Evolutionary conservation across 2,888 invertebrate genomes (phyloP).

Genomic region (Cyclophora punctaria): DNA sequence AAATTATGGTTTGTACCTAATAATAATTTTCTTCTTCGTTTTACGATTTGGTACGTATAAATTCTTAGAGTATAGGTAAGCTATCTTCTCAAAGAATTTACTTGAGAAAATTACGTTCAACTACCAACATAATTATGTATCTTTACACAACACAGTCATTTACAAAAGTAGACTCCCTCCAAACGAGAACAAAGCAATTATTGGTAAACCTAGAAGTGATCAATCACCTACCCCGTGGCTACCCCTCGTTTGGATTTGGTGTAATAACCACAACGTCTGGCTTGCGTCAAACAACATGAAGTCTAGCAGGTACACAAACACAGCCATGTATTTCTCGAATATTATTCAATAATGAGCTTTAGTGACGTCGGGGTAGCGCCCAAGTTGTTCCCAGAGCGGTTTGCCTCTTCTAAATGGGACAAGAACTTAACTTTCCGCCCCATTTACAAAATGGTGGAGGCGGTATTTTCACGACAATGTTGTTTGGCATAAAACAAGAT

Average conservation of each 20-base stretch:
- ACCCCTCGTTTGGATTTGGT: conserved; percentile 5
- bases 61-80: background rate
- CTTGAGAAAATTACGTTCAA: background rate
- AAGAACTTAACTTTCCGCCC: conserved; percentile 18
- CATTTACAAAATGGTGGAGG: conserved; percentile 14
- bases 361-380: too few species aligned
- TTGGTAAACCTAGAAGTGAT: conserved; percentile 9
- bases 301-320: too few species aligned
- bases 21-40: conserved; percentile 5
- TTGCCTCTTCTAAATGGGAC: conserved; percentile 14
- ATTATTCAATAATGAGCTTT: too few species aligned
- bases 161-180: background rate
- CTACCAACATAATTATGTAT: too few species aligned
- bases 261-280: conserved; percentile 6
- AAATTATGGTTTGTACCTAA: conserved; percentile 1
- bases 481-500: conserved; percentile 10
- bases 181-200: conserved; percentile 1
- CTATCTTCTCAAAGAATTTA: too few species aligned
- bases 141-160: too few species aligned
- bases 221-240: conserved; percentile 8
- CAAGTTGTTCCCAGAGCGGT: conserved; percentile 1
- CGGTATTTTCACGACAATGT: conserved; percentile 5
- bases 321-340: too few species aligned
- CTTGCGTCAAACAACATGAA: background rate
- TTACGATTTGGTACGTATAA: background rate